Evolutionary conservation across 1,140 invertebrate genomes (phyloP).

Genomic region (Conus ventricosus): DNA sequence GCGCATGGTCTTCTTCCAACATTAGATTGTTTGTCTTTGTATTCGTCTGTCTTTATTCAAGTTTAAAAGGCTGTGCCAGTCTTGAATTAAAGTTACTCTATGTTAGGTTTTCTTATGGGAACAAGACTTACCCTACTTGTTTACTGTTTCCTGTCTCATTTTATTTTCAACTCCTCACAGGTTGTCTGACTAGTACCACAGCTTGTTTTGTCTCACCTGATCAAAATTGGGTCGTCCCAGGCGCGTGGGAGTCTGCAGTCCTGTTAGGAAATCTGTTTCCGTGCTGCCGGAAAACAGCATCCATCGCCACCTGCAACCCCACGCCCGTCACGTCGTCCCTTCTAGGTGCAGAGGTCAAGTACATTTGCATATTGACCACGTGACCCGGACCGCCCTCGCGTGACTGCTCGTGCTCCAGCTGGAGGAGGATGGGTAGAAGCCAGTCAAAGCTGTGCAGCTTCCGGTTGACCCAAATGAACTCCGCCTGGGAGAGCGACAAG

Average conservation of each 20-base stretch:
- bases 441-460: slow-evolving; percentile 96
- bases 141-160: too few species aligned
- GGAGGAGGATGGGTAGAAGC: slow-evolving; percentile 95
- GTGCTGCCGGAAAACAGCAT: slow-evolving; percentile 94
- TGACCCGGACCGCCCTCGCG: slow-evolving; percentile 79
- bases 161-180: too few species aligned
- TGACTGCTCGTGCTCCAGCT: slow-evolving; percentile 95
- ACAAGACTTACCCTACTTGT: too few species aligned
- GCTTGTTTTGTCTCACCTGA: slow-evolving; percentile 76
- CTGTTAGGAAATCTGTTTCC: slow-evolving; percentile 93
- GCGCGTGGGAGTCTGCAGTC: slow-evolving; percentile 93
- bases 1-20: too few species aligned
- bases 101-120: too few species aligned
- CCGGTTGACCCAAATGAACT: slow-evolving; percentile 98
- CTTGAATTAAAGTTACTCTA: too few species aligned
- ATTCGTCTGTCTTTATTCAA: too few species aligned
- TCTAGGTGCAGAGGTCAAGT: slow-evolving; percentile 94
- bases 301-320: slow-evolving; percentile 91
- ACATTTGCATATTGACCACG: slow-evolving; percentile 98
- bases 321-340: slow-evolving; percentile 96
- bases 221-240: slow-evolving; percentile 97
- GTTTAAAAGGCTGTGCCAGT: too few species aligned
- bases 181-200: too few species aligned
- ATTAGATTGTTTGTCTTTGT: too few species aligned
- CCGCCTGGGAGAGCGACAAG: slow-evolving; percentile 81